Evolutionary conservation across 2,797 vertebrate species (phyloP), one percentile per base, ranked within the genome.

Genomic region (Hirundo rustica): DNA sequence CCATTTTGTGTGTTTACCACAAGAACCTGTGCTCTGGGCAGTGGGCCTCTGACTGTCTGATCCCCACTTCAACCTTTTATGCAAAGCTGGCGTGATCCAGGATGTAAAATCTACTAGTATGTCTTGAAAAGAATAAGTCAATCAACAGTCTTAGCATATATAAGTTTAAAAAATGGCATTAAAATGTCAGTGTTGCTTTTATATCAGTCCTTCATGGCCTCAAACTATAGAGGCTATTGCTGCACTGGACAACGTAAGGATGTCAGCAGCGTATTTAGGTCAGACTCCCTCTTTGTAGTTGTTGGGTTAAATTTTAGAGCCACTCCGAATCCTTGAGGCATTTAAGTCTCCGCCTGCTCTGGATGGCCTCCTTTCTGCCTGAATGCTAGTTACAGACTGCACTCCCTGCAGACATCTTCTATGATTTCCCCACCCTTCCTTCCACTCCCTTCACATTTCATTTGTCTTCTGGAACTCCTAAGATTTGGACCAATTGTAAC

Each of bases 231-330:
- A 91, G 61, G 60, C 73, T 94, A 78, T 57, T 89, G 85, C 58
- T 94, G 82, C 70, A 79, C 75, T 11, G 10, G 75, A 85, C 71
- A 85, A 29, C 21, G 32, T 53, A 78, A 88, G 78, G 85, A 85
- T 75, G 22, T n/a, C 54, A 91, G 68, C 10, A 77, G 42, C 1
- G 5, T 87, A 96, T 97, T 96, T 95, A 96, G 92, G 93, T 96
- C 95, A 97, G 72, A 91, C 88, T 72, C 62, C 71, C 30, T 67
- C 55, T 95, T 95, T 91, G 91, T 89, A 94, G 87, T 67, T 91
- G 85, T 89, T 91, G 27, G 84, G 71, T 81, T 96, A 89, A 91
- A 91, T 91, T 93, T 96, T 91, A 93, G 95, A 96, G 79, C 20
- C 65, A 13, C 26, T 82, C 68, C 29, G 29, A 40, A 92, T 88